These are phyloP conservation scores for Esox niger DNA, from an alignment of 2,113 vertebrate genomes.

Conservation along the genomic window DNA sequence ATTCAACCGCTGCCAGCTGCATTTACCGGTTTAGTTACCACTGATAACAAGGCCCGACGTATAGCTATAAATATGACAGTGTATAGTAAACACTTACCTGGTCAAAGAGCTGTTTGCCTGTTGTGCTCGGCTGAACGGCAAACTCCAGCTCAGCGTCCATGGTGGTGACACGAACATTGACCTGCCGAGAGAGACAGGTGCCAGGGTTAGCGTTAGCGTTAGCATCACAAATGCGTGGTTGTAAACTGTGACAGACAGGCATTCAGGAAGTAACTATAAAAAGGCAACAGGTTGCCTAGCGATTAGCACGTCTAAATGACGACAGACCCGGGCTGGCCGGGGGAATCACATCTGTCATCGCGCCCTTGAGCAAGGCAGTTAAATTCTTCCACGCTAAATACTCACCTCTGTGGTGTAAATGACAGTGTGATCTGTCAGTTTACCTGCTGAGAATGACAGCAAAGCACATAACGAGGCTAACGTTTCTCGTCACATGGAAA, in stretches of 20 bases:
- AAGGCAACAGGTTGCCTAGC: not conserved
- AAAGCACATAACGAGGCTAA: too few species aligned
- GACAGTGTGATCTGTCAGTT: too few species aligned
- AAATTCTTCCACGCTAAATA: too few species aligned
- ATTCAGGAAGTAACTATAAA: not conserved
- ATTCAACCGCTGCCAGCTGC: too few species aligned
- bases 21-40: too few species aligned
- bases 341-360: too few species aligned
- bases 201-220: not conserved
- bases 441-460: too few species aligned
- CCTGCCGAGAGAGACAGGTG: conserved; percentile 64
- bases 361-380: too few species aligned
- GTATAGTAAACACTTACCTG: conserved; percentile 77
- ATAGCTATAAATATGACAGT: conserved; percentile 10
- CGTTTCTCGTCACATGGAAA: too few species aligned
- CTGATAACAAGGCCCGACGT: not conserved
- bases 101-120: conserved; percentile 94
- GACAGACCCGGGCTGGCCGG: too few species aligned
- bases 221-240: conserved; percentile 14
- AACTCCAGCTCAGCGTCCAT: conserved; percentile 99
- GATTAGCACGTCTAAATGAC: too few species aligned
- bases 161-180: conserved; percentile 94
- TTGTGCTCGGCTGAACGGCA: conserved; percentile 92
- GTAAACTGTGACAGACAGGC: not conserved
- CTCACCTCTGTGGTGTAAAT: too few species aligned